phyloP scores from a whole-genome alignment of 2,888 invertebrate genomes.

The Dynastes tityus region DNA sequence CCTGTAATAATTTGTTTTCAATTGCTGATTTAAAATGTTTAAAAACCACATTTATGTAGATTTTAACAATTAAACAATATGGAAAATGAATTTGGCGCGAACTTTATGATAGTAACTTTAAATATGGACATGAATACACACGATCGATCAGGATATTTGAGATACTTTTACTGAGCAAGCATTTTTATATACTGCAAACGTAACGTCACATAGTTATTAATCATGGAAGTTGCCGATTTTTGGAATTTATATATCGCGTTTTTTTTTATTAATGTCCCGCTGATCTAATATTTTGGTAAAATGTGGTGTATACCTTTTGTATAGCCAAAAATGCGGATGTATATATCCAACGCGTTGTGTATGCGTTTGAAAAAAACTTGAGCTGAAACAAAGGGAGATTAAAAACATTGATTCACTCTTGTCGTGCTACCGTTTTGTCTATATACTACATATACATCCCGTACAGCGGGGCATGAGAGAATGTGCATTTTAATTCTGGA shows the following conservation, averaged over 20 bases:
- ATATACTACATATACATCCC: neutral
- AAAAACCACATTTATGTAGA: too few species aligned
- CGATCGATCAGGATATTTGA: neutral
- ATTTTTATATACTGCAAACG: conserved; percentile 22
- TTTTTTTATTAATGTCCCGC: conserved; percentile 29
- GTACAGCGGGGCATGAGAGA: neutral
- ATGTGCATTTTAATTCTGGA: neutral
- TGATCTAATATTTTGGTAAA: conserved; percentile 30
- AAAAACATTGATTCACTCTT: neutral
- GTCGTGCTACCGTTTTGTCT: neutral
- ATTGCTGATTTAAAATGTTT: too few species aligned
- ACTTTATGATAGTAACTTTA: too few species aligned
- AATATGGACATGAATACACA: too few species aligned
- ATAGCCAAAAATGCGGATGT: neutral
- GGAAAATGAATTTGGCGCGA: too few species aligned
- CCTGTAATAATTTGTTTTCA: too few species aligned
- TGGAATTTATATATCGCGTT: conserved; percentile 7
- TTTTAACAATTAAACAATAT: too few species aligned
- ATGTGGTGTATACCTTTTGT: neutral
- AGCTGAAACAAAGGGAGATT: neutral
- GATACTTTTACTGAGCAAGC: conserved; percentile 1
- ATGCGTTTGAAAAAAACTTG: conserved; percentile 1
- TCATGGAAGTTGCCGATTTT: conserved; percentile 28
- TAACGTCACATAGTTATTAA: conserved; percentile 41
- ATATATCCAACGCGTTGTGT: neutral